Evolutionary conservation across 2,113 vertebrate species (phyloP), one percentile per base, ranked within the genome.

Genomic region (Circaetus gallicus): DNA sequence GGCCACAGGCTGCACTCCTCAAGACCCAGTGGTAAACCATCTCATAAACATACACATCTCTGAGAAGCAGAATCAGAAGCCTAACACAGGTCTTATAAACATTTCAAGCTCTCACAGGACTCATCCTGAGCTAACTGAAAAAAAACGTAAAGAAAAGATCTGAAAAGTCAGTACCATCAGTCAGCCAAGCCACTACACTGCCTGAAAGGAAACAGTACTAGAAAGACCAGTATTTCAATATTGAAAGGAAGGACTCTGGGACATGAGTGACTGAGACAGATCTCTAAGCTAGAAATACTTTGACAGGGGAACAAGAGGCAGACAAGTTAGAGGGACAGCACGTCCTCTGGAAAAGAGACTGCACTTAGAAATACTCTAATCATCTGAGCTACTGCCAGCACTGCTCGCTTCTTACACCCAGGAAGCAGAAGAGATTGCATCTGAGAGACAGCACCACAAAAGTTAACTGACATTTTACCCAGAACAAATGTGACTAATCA

Each of bases 401-500:
- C 79, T 40, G 25, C 56, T 47, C 3, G 0, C 28, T 53, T 50
- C 80, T 56, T 7, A n/a, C 28, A 16, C 34, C 49, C 38, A 56
- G 56, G 74, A 63, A 84, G 50, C 50, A 55, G 63, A 71, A 26
- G 24, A 50, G 32, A 34, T 21, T 36, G 34, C 53, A 58, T 10
- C 59, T 26, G 36, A 81, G 34, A 53, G 42, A 38, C 47, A 72
- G 50, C 80, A 72, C 42, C 1, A 0, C 28, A 34, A 13, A 45
- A 58, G 19, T 12, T 6, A 63, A 18, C 69, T 28, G 81, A 47
- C 12, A 5, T 42, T 34, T 71, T 22, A 38, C 25, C 26, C 70
- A 47, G 56, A 85, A 29, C 7, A 38, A 34, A 18, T 3, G 16
- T 13, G 34, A 49, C 29, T 36, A 14, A 6, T 28, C 0, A 0